phyloP scores from a whole-genome alignment of 1,140 invertebrate species.

The Melipona quadrifasciata region DNA sequence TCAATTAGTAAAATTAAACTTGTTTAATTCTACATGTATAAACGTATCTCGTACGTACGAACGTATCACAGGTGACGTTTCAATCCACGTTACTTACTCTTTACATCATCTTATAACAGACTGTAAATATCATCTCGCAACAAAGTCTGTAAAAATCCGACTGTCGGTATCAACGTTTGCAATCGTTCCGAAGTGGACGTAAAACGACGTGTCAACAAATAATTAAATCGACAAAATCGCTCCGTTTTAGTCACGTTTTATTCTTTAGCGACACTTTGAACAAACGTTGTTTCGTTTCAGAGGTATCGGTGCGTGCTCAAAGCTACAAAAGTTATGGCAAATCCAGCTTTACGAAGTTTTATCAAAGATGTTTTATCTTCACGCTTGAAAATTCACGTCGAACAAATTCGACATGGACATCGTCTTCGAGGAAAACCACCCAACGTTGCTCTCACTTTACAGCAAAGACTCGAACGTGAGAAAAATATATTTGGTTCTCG shows the following conservation, averaged over 20 bases:
- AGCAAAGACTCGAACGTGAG: constrained; percentile 85
- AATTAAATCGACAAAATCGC: background rate
- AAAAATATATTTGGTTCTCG: background rate
- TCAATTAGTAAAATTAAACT: background rate
- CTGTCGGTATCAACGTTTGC: too few relatives aligned
- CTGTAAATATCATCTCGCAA: too few relatives aligned
- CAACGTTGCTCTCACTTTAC: constrained; percentile 84
- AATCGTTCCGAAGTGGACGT: too few relatives aligned
- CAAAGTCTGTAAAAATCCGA: too few relatives aligned
- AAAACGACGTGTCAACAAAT: background rate
- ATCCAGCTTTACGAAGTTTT: background rate
- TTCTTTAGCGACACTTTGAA: background rate
- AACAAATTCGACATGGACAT: constrained; percentile 82
- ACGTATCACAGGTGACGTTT: background rate
- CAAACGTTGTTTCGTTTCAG: background rate
- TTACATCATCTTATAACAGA: background rate
- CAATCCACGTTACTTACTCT: background rate
- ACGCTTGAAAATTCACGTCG: background rate
- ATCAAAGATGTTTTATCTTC: background rate
- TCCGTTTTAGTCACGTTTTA: background rate
- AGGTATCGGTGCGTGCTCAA: background rate
- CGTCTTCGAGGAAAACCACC: constrained; percentile 86
- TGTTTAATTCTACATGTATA: background rate
- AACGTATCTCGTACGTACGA: background rate
- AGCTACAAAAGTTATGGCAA: constrained; percentile 2